These are phyloP conservation scores for Heliocidaris tuberculata DNA, from an alignment of 35 echinoderm and acorn worm genomes.

Conservation along the genomic window DNA sequence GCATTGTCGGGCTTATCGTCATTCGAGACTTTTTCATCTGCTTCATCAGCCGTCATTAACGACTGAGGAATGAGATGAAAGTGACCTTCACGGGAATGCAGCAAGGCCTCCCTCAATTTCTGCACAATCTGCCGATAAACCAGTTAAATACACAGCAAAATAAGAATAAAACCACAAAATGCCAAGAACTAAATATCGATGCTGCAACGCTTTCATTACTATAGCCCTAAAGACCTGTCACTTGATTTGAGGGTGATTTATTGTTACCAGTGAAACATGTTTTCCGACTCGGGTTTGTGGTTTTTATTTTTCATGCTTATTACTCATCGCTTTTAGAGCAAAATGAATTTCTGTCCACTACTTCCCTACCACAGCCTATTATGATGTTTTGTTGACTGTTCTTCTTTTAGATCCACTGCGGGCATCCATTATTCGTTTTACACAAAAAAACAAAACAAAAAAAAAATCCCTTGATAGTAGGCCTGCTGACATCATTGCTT, in stretches of 20 bases:
- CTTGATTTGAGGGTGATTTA: too few relatives aligned
- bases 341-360: too few relatives aligned
- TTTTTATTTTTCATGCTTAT: not conserved
- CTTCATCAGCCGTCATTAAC: not conserved
- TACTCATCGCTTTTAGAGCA: too few relatives aligned
- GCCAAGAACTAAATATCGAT: not conserved
- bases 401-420: not conserved
- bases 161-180: not conserved
- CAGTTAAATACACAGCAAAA: not conserved
- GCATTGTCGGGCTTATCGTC: too few relatives aligned
- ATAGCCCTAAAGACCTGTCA: too few relatives aligned
- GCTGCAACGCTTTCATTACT: too few relatives aligned
- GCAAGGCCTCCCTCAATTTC: not conserved
- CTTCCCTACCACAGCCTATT: not conserved
- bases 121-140: not conserved
- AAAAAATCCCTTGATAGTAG: too few relatives aligned
- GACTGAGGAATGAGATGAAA: not conserved
- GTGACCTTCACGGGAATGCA: not conserved
- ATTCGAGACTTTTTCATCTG: not conserved
- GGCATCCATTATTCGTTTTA: not conserved
- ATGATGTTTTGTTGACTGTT: not conserved
- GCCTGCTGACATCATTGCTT: not conserved
- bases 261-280: too few relatives aligned
- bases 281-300: not conserved
- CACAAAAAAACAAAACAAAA: not conserved